Conservation (phyloP, 1,140 invertebrate genomes). For the Drosophila kurseongensis region DNA sequence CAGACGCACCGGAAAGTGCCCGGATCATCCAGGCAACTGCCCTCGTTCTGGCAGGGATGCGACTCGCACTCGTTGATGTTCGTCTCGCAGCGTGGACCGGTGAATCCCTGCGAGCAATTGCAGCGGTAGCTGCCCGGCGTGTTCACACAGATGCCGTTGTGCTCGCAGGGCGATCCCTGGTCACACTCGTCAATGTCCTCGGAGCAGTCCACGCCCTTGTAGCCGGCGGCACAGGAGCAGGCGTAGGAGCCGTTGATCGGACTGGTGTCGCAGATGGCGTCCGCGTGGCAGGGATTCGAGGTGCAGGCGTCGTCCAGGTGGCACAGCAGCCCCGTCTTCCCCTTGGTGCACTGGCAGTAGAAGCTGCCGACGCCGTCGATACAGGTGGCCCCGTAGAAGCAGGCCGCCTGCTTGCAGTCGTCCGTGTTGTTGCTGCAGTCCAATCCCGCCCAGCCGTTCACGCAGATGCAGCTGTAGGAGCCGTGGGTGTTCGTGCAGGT, state of each 20-base stretch:
- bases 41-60: conserved; percentile 97
- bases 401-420: conserved; percentile 96
- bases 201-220: conserved; percentile 95
- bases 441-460: conserved; percentile 96
- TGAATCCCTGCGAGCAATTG: conserved; percentile 96
- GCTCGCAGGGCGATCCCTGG: conserved; percentile 96
- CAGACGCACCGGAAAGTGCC: conserved; percentile 97
- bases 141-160: conserved; percentile 97
- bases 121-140: conserved; percentile 96
- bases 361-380: conserved; percentile 97
- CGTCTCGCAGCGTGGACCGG: conserved; percentile 95
- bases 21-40: conserved; percentile 97
- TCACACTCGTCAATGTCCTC: conserved; percentile 98
- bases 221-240: conserved; percentile 96
- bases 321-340: conserved; percentile 97
- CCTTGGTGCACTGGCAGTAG: conserved; percentile 96
- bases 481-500: conserved; percentile 96
- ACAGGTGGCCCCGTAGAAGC: conserved; percentile 98
- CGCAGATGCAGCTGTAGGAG: conserved; percentile 97
- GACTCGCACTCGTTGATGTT: conserved; percentile 98
- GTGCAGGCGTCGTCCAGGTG: conserved; percentile 98
- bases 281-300: conserved; percentile 97
- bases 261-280: conserved; percentile 97
- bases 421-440: conserved; percentile 97
- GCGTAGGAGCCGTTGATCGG: conserved; percentile 97